Evolutionary conservation across 2,113 vertebrate species (phyloP).

Genomic region (Smithornis capensis): DNA sequence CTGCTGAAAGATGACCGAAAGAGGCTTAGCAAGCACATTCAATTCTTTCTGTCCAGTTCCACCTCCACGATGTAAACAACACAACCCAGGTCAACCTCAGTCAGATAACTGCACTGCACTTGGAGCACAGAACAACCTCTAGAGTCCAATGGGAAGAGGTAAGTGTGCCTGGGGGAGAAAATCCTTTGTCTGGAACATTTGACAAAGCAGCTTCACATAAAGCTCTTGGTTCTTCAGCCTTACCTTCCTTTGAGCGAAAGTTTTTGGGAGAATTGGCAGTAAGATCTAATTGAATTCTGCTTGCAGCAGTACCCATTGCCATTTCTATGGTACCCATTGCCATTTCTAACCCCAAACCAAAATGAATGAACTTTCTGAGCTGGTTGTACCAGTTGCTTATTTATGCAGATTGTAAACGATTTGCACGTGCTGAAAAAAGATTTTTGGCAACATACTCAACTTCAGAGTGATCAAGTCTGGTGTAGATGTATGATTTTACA

Average conservation of each 20-base stretch:
- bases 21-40: too few species aligned
- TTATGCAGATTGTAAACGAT: neutral
- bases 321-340: neutral
- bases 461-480: neutral
- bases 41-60: neutral
- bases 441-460: neutral
- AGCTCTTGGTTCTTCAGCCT: neutral
- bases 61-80: neutral
- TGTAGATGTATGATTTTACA: neutral
- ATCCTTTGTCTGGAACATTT: neutral
- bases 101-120: neutral
- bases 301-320: neutral
- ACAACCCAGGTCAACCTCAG: neutral
- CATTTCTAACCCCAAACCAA: neutral
- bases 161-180: neutral
- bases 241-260: neutral
- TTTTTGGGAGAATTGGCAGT: neutral
- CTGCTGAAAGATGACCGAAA: too few species aligned
- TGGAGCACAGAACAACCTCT: neutral
- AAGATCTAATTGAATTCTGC: neutral
- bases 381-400: neutral
- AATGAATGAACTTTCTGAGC: neutral
- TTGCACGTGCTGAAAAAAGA: neutral
- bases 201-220: neutral
- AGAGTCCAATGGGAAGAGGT: neutral